Evolutionary conservation across 1,140 invertebrate genomes (phyloP), one percentile per base, ranked within the genome.

Genomic region (Calephelis virginiensis): DNA sequence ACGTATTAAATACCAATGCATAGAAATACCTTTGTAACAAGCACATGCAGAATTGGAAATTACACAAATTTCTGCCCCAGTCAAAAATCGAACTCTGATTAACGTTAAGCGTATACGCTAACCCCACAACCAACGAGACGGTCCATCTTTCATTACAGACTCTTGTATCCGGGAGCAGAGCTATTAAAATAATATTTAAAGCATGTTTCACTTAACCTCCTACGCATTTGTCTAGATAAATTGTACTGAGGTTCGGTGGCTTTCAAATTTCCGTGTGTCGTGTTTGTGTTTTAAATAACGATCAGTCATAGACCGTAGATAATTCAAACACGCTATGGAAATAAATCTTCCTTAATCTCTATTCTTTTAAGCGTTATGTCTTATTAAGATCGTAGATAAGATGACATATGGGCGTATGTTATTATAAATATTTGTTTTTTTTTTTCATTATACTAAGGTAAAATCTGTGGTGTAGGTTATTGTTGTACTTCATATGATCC

Each of bases 231-330:
- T 56, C 50, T 50, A 56, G 37, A 43, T 49, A 64, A 64, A 64
- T 64, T 12, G 43, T 13, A 53, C 65, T 74, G 63, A 65, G 45
- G 67, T 65, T 70, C 66, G 66, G 61, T 71, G 50, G 56, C 48
- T 74, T 74, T 69, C 75, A 73, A 74, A 71, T 67, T 76, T 79
- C 79, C 78, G 81, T 82, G 67, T 84, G 79, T 84, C 78, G 67
- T 80, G 74, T 78, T 78, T 74, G 71, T 73, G 71, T 66, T 77
- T 73, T 77, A 79, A 74, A 78, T 72, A 70, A 68, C 71, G 66
- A 87, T 87, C 81, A 74, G 85, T 86, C 85, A 85, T 72, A 75
- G 75, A 70, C 48, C 46, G 70, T 60, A 78, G 78, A 81, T 82
- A 76, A 82, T 82, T 81, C 79, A 78, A 82, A 69, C 76, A 61